These are phyloP conservation scores for Venustaconcha ellipsiformis DNA, from an alignment of 1,140 invertebrate species.

Conservation along the genomic window DNA sequence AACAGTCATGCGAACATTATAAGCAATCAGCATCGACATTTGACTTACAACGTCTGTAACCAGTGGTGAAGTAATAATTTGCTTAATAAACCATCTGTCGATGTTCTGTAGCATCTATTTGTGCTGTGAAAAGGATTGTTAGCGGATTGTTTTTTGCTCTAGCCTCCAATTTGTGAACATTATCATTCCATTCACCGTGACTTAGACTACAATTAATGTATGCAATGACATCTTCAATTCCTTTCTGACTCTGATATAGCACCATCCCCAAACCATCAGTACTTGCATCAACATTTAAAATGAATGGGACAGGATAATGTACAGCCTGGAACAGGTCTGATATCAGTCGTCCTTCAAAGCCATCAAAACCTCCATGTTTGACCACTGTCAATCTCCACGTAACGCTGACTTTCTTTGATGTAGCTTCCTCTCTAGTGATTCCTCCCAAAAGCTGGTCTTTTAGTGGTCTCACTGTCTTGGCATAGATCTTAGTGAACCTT, in stretches of 20 bases:
- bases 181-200: constrained; percentile 6
- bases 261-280: neutral
- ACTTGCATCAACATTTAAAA: constrained; percentile 15
- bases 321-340: neutral
- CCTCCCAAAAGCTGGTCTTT: neutral
- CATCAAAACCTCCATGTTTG: no score
- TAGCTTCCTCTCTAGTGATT: no score
- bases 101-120: constrained; percentile 36
- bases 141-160: constrained; percentile 46
- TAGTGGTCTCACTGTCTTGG: neutral
- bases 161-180: constrained; percentile 32
- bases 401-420: no score
- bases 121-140: constrained; percentile 29
- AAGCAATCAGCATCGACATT: constrained; percentile 37
- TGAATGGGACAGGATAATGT: neutral
- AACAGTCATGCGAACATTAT: neutral
- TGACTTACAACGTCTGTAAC: constrained; percentile 24
- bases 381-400: no score
- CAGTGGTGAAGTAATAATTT: constrained; percentile 29
- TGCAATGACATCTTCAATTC: constrained; percentile 12
- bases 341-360: no score
- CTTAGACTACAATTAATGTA: constrained; percentile 13
- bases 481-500: neutral
- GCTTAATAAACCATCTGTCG: constrained; percentile 27
- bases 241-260: constrained; percentile 9